These are phyloP conservation scores for Avahi laniger DNA, from an alignment of 2,797 vertebrate genomes.

Conservation along the genomic window DNA sequence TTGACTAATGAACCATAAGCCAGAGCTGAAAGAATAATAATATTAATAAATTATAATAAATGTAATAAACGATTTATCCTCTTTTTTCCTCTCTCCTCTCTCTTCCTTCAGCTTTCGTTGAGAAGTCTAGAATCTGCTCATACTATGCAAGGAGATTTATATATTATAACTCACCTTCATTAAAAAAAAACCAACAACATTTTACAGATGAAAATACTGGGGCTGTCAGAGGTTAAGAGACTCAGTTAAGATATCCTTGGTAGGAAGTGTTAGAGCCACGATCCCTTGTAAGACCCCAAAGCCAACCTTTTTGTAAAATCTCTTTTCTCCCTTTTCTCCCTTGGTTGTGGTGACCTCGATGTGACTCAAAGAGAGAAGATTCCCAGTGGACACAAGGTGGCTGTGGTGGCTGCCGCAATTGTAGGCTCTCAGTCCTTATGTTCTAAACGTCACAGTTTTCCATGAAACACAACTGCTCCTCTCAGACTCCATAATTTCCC, in stretches of 20 bases:
- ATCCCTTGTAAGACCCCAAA: neutral
- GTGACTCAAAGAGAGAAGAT: neutral
- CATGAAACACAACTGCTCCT: neutral
- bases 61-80: neutral
- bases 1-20: neutral
- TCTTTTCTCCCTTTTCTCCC: neutral
- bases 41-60: neutral
- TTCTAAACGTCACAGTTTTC: neutral
- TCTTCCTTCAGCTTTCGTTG: neutral
- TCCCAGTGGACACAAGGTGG: neutral
- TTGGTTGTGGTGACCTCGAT: neutral
- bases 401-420: neutral
- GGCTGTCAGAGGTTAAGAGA: neutral
- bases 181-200: neutral
- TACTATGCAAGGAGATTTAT: neutral
- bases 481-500: neutral
- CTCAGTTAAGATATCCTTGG: neutral
- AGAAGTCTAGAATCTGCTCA: neutral
- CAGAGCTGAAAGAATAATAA: neutral
- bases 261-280: neutral
- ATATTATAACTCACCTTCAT: neutral
- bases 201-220: neutral
- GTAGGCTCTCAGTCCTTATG: neutral
- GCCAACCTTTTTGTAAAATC: neutral
- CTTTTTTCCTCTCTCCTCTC: neutral